Conservation (phyloP, 2,797 vertebrate genomes). For the Aselliscus stoliczkanus region DNA sequence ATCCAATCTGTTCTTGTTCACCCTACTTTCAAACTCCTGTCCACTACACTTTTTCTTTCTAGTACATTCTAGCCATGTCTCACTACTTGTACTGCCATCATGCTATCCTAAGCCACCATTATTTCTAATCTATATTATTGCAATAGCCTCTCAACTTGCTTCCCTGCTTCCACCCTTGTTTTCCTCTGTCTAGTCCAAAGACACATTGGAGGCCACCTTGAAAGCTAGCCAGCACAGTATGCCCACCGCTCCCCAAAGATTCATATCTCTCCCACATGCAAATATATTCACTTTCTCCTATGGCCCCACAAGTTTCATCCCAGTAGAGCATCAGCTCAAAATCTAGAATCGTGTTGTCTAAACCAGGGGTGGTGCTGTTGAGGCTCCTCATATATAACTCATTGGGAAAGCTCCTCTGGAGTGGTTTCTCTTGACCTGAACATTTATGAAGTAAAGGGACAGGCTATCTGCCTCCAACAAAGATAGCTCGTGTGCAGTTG, state of each 20-base stretch:
- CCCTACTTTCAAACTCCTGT: not conserved
- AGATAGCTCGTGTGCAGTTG: not conserved
- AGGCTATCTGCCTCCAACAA: too few relatives aligned
- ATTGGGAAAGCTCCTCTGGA: too few relatives aligned
- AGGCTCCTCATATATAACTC: not conserved
- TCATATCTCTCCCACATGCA: not conserved
- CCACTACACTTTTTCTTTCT: not conserved
- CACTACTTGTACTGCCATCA: not conserved
- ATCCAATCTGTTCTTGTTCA: not conserved
- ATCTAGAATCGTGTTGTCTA: too few relatives aligned
- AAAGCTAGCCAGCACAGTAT: not conserved
- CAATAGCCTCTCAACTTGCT: not conserved
- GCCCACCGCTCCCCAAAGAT: not conserved
- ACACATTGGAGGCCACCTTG: not conserved
- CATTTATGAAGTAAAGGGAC: too few relatives aligned
- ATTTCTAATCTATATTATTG: not conserved
- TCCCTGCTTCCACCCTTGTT: not conserved
- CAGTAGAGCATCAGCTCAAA: not conserved
- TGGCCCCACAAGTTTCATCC: not conserved
- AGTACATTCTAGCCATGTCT: not conserved
- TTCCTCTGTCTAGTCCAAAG: not conserved
- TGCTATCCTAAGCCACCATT: not conserved
- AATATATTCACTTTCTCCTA: not conserved
- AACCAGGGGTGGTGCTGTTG: too few relatives aligned
- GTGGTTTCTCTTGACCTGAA: too few relatives aligned